Base-by-base conservation (phyloP, 2,888 invertebrate genomes). In the Zele albiditarsus region DNA sequence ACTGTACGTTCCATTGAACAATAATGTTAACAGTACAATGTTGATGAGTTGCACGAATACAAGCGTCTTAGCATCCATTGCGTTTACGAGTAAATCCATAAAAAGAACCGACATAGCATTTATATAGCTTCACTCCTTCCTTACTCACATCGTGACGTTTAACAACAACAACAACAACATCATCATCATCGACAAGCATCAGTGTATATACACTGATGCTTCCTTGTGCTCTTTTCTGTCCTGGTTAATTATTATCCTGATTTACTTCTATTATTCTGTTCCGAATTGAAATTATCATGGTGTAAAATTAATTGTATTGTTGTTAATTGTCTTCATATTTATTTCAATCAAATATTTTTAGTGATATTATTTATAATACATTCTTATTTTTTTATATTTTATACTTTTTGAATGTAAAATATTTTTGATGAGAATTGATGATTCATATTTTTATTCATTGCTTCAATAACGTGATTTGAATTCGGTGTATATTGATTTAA, bases 51-150 rank as follows among this genome's bases (percentile, higher is more conserved):
- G 71, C 42, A 71, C 58, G n/a, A 42, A 3, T 23, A 58, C 70
- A 42, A 73, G 53, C 67, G 71, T 63, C 57, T 78, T 74, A 58
- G 31, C 63, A 77, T 77, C 73, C 81, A 81, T 81, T 76, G 75
- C 78, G 73, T 74, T 69, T 71, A 66, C 75, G 69, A 79, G 76
- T 81, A 79, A 80, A 77, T 76, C 73, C 76, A 77, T 75, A 46
- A 71, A 73, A 74, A 78, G 74, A 67, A 63, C 28, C 58, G 67
- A 53, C 33, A 67, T 27, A 57, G 74, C 33, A 53, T 81, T 81
- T 81, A 80, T 80, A 81, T 53, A 53, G 53, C 53, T 53, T 49
- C 57, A 28, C 73, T 25, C 46, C 73, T 63, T 33, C 69, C 49
- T 58, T 62, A n/a, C 10, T 38, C 38, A n/a, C 33, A 42, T 28